A percentile compares a stretch with the other conserved stretches of the same genome.
These are phyloP conservation scores for Columba livia DNA, from an alignment of 2,113 vertebrate genomes.

Conservation along the genomic window DNA sequence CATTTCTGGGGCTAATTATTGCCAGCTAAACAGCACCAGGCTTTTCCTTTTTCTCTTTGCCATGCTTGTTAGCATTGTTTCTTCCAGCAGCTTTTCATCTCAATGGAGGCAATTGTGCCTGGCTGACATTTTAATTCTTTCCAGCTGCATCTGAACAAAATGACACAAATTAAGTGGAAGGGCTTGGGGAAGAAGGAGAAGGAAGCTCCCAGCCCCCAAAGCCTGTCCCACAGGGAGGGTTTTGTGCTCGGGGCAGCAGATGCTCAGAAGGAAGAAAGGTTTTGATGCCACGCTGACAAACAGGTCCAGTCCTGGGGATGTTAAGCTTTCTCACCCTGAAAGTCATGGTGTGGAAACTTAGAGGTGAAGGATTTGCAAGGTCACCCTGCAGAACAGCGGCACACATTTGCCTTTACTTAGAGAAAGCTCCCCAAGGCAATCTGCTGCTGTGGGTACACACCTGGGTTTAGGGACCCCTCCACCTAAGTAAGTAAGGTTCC, in stretches of 20 bases:
- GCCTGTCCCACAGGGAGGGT: neutral
- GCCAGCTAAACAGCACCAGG: constrained; percentile 38
- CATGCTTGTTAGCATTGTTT: constrained; percentile 58
- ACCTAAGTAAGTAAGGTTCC: neutral
- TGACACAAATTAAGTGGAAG: constrained; percentile 60
- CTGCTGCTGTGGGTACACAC: too few species aligned
- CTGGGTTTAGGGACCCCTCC: too few species aligned
- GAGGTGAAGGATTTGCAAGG: too few species aligned
- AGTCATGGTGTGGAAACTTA: too few species aligned
- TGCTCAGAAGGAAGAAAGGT: neutral
- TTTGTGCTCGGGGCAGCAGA: constrained; percentile 1
- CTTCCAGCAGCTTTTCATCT: constrained; percentile 62
- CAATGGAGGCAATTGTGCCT: constrained; percentile 59
- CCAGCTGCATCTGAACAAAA: constrained; percentile 61
- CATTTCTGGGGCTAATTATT: constrained; percentile 41
- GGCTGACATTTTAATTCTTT: constrained; percentile 71
- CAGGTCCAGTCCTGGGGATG: accelerated
- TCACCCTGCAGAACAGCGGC: too few species aligned
- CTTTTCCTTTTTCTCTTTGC: constrained; percentile 51
- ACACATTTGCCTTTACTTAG: too few species aligned
- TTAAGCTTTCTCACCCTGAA: too few species aligned
- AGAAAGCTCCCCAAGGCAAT: too few species aligned
- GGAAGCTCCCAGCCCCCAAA: neutral
- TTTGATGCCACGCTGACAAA: neutral
- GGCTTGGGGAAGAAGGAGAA: neutral